Evolutionary conservation across 2,797 vertebrate genomes (phyloP).

Genomic region (Pygocentrus nattereri): DNA sequence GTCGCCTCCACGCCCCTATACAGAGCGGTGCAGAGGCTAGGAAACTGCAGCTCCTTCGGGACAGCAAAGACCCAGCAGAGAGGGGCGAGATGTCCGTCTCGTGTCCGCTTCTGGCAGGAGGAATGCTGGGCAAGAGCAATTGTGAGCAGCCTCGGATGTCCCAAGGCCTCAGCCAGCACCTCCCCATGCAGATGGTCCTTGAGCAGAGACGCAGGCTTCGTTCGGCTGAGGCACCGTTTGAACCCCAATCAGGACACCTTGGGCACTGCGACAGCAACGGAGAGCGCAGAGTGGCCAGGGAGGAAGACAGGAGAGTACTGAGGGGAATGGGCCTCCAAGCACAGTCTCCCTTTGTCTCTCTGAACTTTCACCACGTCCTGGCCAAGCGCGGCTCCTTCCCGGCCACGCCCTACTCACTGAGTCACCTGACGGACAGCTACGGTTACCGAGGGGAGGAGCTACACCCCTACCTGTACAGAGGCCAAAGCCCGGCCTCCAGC

Average conservation of each 20-base stretch:
- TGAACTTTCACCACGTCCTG: slow-evolving; percentile 88
- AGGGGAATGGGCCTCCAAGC: slow-evolving; percentile 69
- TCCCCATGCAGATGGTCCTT: slow-evolving; percentile 79
- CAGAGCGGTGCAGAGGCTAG: slow-evolving; percentile 74
- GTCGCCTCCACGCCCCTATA: slow-evolving; percentile 61
- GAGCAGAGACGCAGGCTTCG: slow-evolving; percentile 82
- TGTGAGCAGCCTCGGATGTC: slow-evolving; percentile 74
- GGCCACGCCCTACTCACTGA: slow-evolving; percentile 71
- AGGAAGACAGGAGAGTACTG: slow-evolving; percentile 67
- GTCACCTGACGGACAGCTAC: slow-evolving; percentile 72
- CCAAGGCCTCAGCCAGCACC: slow-evolving; percentile 73
- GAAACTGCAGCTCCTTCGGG: slow-evolving; percentile 71
- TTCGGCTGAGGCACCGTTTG: slow-evolving; percentile 72
- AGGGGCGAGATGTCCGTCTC: slow-evolving; percentile 64
- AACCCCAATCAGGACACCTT: slow-evolving; percentile 57
- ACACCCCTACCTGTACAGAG: slow-evolving; percentile 75
- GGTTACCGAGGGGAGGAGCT: slow-evolving; percentile 73
- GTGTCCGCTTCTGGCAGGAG: slow-evolving; percentile 67
- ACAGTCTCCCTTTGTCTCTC: slow-evolving; percentile 84
- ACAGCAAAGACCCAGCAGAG: slow-evolving; percentile 64
- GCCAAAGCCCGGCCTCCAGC: slow-evolving; percentile 79
- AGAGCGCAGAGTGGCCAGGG: slow-evolving; percentile 61
- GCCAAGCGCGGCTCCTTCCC: slow-evolving; percentile 83
- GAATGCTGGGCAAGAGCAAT: slow-evolving; percentile 75
- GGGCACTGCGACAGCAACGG: slow-evolving; percentile 43